Evolutionary conservation across 2,113 vertebrate genomes (phyloP).

Genomic region (Planiliza haematocheilus): DNA sequence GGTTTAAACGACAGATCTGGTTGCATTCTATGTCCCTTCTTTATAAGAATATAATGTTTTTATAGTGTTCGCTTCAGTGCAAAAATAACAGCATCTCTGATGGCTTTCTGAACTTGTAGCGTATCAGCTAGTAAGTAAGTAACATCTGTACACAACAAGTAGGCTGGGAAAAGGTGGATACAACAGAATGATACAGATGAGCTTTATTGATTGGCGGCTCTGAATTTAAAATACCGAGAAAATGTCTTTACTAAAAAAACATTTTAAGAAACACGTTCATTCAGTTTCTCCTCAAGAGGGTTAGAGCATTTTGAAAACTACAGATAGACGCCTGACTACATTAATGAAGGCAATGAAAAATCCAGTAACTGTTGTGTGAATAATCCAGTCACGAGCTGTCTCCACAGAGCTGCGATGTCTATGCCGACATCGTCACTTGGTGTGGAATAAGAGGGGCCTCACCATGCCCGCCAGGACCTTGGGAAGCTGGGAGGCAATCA

Average conservation of each 20-base stretch:
- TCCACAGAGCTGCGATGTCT: slow-evolving; percentile 4
- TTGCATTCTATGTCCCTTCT: neutral
- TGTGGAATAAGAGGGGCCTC: slow-evolving; percentile 96
- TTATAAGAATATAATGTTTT: neutral
- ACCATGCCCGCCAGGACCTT: slow-evolving; percentile 99
- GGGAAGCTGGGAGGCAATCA: slow-evolving; percentile 96
- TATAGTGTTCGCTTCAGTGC: neutral
- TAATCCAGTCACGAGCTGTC: slow-evolving; percentile 41
- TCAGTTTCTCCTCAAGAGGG: slow-evolving; percentile 10
- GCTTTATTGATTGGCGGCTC: slow-evolving; percentile 29
- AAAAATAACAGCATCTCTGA: slow-evolving; percentile 37
- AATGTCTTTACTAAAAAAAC: slow-evolving; percentile 15
- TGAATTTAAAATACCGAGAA: slow-evolving; percentile 18
- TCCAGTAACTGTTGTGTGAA: slow-evolving; percentile 36
- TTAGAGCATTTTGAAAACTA: slow-evolving; percentile 30
- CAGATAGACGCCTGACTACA: slow-evolving; percentile 12
- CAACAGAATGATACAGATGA: slow-evolving; percentile 14
- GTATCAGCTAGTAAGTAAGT: neutral
- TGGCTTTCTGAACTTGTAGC: slow-evolving; percentile 14
- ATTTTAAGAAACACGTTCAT: slow-evolving; percentile 8
- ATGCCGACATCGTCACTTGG: slow-evolving; percentile 83
- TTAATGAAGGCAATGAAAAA: slow-evolving; percentile 15
- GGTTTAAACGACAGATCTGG: neutral
- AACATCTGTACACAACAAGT: slow-evolving; percentile 19
- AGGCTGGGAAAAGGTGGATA: slow-evolving; percentile 3